Evolutionary conservation across 2,113 vertebrate genomes (phyloP), one percentile per base, ranked within the genome.

Genomic region (Gobiocypris rarus): DNA sequence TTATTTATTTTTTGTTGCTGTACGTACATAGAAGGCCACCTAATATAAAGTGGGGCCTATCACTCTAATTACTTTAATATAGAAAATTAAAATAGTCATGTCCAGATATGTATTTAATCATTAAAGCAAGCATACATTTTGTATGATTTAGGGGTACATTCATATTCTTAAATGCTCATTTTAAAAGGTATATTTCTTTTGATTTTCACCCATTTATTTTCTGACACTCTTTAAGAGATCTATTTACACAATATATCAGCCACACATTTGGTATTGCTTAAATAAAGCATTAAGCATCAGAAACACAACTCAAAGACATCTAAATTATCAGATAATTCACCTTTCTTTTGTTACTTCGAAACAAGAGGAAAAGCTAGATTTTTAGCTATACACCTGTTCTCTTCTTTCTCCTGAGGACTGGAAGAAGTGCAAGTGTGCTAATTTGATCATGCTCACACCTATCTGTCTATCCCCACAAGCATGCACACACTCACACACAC

Each of bases 401-500:
- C 41, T 65, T 75, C 24, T 75, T 52, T 75, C 77, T 65, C 77
- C 26, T 22, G 59, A 80, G 77, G 28, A 31, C 77, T 22, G 15
- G n/a, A 67, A 61, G 26, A 75, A 65, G 56, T 83, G 58, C 45
- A 5, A 52, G 73, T 77, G 82, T 77, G 82, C 45, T 84, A 84
- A 84, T 84, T 84, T 84, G 82, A 84, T 41, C 82, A 38, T 10
- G 26, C 45, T 84, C 73, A 77, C 82, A 84, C 82, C 82, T 63
- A 34, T n/a, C 61, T 4, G 43, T 80, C 58, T 73, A 84, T 50
- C 45, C 41, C 50, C 73, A 76, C 58, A 54, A 75, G 61, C 61
- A 28, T 59, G 50, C 48, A 38, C 63, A 38, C 52, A 74, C 81
- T 15, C 67, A 59, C 69, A 63, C 69, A 63, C 70, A 75, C 82